These are phyloP conservation scores for Dreissena polymorpha DNA, from an alignment of 1,140 invertebrate species.

Conservation along the genomic window DNA sequence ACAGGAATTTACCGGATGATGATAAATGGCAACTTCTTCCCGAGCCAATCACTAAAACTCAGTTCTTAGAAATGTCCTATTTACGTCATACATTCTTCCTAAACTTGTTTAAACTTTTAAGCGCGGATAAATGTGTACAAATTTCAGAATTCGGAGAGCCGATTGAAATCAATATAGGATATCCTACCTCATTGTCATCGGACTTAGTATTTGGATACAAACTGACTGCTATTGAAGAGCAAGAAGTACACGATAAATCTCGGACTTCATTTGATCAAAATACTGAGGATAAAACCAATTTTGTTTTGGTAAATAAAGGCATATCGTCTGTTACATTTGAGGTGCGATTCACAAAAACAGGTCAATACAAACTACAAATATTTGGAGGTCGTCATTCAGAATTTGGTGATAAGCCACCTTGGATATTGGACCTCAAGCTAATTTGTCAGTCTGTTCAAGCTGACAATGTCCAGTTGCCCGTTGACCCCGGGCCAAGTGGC, in stretches of 20 bases:
- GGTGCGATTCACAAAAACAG: conserved; percentile 22
- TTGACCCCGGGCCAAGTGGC: conserved; percentile 40
- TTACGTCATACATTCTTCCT: conserved; percentile 30
- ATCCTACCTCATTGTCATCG: background rate
- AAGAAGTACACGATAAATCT: background rate
- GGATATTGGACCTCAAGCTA: conserved; percentile 38
- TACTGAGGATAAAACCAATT: background rate
- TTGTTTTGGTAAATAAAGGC: conserved; percentile 40
- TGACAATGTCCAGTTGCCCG: conserved; percentile 5
- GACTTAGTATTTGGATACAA: conserved; percentile 48
- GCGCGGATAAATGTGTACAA: conserved; percentile 22
- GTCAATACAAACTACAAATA: conserved; percentile 26
- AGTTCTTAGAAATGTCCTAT: conserved; percentile 31
- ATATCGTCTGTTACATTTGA: conserved; percentile 29
- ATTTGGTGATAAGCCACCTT: conserved; percentile 34
- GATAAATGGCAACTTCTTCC: conserved; percentile 53
- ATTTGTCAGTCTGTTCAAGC: conserved; percentile 10
- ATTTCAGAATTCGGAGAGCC: conserved; percentile 33
- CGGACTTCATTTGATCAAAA: background rate
- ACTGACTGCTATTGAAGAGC: conserved; percentile 16
- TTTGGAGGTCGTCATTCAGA: conserved; percentile 32
- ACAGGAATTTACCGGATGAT: conserved; percentile 54
- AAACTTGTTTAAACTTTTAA: conserved; percentile 26
- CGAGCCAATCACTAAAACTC: conserved; percentile 37
- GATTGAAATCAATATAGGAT: conserved; percentile 39